These are phyloP conservation scores for Ostrea denselamellosa DNA, from an alignment of 1,140 invertebrate genomes.

Conservation along the genomic window DNA sequence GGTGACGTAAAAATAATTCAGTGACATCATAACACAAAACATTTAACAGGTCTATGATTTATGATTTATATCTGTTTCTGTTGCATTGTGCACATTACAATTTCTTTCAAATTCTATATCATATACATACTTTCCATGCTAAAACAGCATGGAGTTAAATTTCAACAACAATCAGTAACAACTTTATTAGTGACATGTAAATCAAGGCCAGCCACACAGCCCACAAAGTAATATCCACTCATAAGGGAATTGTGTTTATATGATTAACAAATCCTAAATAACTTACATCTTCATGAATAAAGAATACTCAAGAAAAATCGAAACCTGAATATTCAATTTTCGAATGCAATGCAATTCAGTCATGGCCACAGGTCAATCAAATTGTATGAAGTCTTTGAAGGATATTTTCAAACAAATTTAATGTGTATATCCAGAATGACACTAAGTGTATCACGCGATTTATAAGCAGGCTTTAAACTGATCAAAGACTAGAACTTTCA, in stretches of 20 bases:
- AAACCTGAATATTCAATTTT: background rate
- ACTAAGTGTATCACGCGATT: background rate
- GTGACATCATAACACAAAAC: too few relatives aligned
- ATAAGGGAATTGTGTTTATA: background rate
- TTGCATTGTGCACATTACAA: background rate
- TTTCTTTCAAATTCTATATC: background rate
- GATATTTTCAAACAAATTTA: background rate
- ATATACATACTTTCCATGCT: background rate
- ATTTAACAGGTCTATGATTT: too few relatives aligned
- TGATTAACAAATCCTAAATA: too few relatives aligned
- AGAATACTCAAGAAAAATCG: background rate
- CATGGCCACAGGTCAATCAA: background rate
- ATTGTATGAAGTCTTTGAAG: conserved; percentile 2
- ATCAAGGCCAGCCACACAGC: background rate
- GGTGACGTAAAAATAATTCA: too few relatives aligned
- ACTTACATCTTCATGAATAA: background rate
- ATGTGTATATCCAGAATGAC: background rate
- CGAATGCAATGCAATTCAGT: background rate
- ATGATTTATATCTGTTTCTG: too few relatives aligned
- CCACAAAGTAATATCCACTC: background rate
- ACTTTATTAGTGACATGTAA: background rate
- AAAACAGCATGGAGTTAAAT: background rate
- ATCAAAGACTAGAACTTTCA: background rate
- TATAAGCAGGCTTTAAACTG: background rate
- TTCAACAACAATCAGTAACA: conserved; percentile 1